These are phyloP conservation scores for Procapra przewalskii DNA, from an alignment of 2,113 vertebrate species.

Conservation along the genomic window DNA sequence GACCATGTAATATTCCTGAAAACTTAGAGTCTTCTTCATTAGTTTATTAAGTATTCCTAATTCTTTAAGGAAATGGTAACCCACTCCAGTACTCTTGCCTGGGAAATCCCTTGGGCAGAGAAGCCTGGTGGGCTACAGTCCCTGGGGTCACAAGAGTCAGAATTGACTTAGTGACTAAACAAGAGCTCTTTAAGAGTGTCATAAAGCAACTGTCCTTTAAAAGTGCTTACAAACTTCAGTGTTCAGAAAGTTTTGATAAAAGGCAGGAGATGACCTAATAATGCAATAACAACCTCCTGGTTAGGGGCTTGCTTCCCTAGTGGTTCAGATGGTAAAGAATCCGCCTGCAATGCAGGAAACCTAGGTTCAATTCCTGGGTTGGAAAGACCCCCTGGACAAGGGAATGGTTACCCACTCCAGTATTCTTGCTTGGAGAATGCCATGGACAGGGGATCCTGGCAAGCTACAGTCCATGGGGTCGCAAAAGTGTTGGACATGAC, in stretches of 20 bases:
- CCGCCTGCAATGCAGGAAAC: background rate
- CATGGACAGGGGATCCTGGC: background rate
- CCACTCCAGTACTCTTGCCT: background rate
- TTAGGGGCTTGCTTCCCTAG: background rate
- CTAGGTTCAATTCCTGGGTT: background rate
- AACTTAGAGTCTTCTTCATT: conserved; percentile 41
- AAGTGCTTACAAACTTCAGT: conserved; percentile 36
- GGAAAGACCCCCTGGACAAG: background rate
- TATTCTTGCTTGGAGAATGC: background rate
- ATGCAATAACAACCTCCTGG: background rate
- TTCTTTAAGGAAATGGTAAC: conserved; percentile 7
- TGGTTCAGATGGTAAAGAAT: background rate
- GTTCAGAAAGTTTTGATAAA: background rate
- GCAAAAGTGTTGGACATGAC: background rate
- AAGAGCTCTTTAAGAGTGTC: background rate
- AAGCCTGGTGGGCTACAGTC: background rate
- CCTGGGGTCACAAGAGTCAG: background rate
- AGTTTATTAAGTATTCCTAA: conserved; percentile 53
- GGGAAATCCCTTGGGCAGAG: background rate
- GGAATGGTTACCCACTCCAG: background rate
- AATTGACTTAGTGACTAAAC: background rate
- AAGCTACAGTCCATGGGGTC: background rate
- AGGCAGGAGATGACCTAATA: background rate
- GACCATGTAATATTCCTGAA: background rate
- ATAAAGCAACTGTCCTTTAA: conserved; percentile 41